These are phyloP conservation scores for Lacerta viridis DNA, from an alignment of 2,797 vertebrate species.

Conservation along the genomic window DNA sequence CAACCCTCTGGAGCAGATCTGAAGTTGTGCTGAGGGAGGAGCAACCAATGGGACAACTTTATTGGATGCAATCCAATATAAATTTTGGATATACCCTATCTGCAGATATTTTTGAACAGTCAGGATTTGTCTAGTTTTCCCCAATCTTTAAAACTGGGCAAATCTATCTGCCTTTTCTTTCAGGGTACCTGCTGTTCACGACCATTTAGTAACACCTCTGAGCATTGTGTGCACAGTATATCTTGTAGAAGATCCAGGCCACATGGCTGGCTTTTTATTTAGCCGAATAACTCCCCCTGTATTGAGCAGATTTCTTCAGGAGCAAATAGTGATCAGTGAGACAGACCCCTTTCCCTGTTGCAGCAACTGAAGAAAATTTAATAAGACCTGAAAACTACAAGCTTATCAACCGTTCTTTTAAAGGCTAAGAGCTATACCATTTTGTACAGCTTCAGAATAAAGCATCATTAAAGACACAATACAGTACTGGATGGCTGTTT, in stretches of 20 bases:
- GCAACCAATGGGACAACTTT: neutral
- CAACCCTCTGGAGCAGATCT: too few species aligned
- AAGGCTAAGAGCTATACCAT: conserved; percentile 49
- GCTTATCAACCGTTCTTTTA: conserved; percentile 21
- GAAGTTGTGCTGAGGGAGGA: too few species aligned
- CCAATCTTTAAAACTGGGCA: neutral
- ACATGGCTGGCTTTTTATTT: neutral
- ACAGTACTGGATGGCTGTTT: conserved; percentile 73
- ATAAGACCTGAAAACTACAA: conserved; percentile 60
- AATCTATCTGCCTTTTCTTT: neutral
- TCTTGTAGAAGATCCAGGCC: neutral
- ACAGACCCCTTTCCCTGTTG: conserved; percentile 21
- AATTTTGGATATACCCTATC: neutral
- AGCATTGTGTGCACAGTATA: neutral
- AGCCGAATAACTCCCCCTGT: conserved; percentile 44
- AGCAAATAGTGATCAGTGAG: conserved; percentile 35
- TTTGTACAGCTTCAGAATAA: conserved; percentile 56
- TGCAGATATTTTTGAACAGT: neutral
- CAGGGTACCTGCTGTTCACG: neutral
- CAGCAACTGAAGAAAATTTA: conserved; percentile 44
- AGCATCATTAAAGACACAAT: conserved; percentile 69
- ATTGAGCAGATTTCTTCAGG: conserved; percentile 15
- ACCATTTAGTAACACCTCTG: neutral
- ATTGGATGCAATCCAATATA: neutral
- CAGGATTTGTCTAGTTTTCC: too few species aligned